Evolutionary conservation across 2,113 vertebrate species (phyloP), one percentile per base, ranked within the genome.

Genomic region (Oxyura jamaicensis): DNA sequence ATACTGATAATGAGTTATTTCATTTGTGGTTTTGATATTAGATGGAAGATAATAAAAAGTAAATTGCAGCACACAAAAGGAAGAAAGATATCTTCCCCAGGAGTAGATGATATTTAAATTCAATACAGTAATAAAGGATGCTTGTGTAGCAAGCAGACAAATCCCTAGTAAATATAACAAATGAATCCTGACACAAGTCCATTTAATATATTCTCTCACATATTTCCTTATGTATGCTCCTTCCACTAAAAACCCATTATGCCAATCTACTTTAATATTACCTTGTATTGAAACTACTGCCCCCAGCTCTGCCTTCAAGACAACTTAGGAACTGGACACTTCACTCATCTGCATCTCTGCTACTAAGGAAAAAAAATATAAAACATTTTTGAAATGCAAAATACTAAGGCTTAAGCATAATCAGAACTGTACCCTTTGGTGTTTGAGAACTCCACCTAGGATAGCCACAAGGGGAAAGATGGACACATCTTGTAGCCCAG

Each of bases 101-200:
- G 35, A 84, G 56, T 4, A 50, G 74, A 33, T 59, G 66, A 78
- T 56, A 44, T 63, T 90, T 89, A 41, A 91, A 90, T 87, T 82
- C 71, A 72, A 84, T 39, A 82, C 66, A 52, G 36, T 78, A 94
- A 89, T 68, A 95, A 84, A 63, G 33, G 7, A 29, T 35, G 52
- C 71, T 79, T 56, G 17, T 59, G 36, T 12, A 87, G 66, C 35
- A 72, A 84, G 62, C 78, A 86, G 75, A 55, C 44, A 73, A 74
- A 77, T 88, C 59, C 75, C 71, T 42, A 74, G 82, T 36, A 94
- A 93, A 88, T 48, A 44, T 36, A 95, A 78, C 73, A 92, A 95
- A 91, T 69, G 71, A 76, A 76, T 90, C 84, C 68, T 93, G 90
- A 95, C 94, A 91, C 63, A 8, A 91, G 72, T 58, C 63, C 83